Percentiles rank a stretch among this genome's conserved stretches.
Evolutionary conservation across 1,140 invertebrate genomes (phyloP).

Genomic region (Asbolus verrucosus): DNA sequence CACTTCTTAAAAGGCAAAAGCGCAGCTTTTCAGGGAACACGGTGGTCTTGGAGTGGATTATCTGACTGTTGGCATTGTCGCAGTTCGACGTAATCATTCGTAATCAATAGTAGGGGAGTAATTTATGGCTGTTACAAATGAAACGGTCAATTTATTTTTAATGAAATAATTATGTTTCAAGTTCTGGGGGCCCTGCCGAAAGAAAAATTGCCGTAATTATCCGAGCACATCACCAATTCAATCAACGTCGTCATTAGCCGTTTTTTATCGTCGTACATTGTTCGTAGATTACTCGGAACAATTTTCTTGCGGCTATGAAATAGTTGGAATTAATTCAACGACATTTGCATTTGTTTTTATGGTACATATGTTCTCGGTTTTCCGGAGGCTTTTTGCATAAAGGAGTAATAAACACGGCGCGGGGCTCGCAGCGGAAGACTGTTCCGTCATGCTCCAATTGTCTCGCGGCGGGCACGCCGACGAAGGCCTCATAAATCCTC

Average conservation of each 20-base stretch:
- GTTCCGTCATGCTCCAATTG: constrained; percentile 13
- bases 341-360: constrained; percentile 4
- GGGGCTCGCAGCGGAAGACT: constrained; percentile 1
- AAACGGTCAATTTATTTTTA: constrained; percentile 40
- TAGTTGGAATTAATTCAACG: neutral
- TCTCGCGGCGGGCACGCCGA: constrained; percentile 4
- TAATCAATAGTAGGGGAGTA: constrained; percentile 20
- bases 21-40: too few relatives aligned
- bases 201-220: constrained; percentile 43
- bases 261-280: constrained; percentile 20
- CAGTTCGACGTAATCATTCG: constrained; percentile 22
- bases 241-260: constrained; percentile 26
- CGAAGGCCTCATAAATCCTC: constrained; percentile 4
- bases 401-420: neutral
- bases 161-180: constrained; percentile 39
- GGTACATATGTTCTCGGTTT: constrained; percentile 24
- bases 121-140: constrained; percentile 32
- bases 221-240: constrained; percentile 39
- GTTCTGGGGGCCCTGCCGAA: constrained; percentile 17
- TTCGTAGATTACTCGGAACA: neutral
- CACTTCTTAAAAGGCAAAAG: too few relatives aligned
- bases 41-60: too few relatives aligned
- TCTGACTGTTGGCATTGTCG: neutral
- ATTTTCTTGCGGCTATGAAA: neutral
- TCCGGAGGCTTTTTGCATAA: constrained; percentile 1